phyloP scores from a whole-genome alignment of 2,113 vertebrate genomes.

The Condylura cristata region DNA sequence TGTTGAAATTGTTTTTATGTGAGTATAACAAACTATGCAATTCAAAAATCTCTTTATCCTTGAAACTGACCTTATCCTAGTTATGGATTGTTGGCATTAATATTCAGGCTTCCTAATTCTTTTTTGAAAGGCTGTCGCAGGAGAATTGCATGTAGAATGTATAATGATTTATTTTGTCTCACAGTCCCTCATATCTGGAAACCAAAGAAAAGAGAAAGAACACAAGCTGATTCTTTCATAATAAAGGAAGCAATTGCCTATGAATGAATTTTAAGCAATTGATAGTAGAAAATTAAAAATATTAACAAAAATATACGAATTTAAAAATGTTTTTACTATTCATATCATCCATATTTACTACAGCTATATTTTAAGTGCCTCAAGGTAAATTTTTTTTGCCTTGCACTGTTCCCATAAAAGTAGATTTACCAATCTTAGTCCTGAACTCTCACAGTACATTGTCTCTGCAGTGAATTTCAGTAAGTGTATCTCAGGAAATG shows the following conservation, averaged over 20 bases:
- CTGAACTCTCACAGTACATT: not conserved
- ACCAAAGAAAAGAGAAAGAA: conserved; percentile 33
- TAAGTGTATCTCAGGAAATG: not conserved
- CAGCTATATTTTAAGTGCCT: not conserved
- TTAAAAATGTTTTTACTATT: not conserved
- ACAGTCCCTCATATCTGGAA: conserved; percentile 19
- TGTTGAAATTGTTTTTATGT: conserved; percentile 50
- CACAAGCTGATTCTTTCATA: not conserved
- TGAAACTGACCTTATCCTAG: conserved; percentile 63
- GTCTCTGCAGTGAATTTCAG: not conserved
- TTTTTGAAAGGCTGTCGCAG: conserved; percentile 71
- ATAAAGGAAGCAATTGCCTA: not conserved
- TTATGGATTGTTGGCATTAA: conserved; percentile 69
- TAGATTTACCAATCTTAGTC: not conserved
- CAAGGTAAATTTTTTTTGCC: not conserved
- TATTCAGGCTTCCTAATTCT: conserved; percentile 78
- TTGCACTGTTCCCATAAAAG: not conserved
- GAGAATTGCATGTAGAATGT: conserved; percentile 57
- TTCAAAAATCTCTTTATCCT: conserved; percentile 71
- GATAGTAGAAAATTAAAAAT: conserved; percentile 23
- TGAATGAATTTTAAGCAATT: conserved; percentile 35
- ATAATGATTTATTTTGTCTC: conserved; percentile 71
- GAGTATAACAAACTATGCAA: conserved; percentile 16
- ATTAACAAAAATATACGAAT: not conserved
- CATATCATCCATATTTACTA: not conserved